A percentile compares a stretch with the other conserved stretches of the same genome.
Conservation (phyloP, 2,797 vertebrate genomes). For the Brotula barbata region DNA sequence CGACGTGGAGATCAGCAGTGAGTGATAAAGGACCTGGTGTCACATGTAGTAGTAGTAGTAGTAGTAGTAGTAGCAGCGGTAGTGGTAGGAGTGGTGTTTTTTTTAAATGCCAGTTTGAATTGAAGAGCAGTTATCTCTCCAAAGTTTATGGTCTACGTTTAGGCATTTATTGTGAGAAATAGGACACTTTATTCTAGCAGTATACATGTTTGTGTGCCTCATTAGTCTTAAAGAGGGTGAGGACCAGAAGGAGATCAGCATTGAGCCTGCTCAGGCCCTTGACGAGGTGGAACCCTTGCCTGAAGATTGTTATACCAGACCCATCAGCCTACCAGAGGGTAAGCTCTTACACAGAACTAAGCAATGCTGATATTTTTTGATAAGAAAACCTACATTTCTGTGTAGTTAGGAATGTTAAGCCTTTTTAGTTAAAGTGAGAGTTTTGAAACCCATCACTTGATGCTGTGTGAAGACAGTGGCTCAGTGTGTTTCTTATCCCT, state of each 20-base stretch:
- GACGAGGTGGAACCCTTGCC: conserved; percentile 97
- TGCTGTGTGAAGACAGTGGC: not conserved
- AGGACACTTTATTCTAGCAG: not conserved
- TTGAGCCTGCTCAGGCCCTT: conserved; percentile 91
- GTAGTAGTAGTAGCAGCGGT: too few relatives aligned
- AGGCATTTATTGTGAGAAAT: not conserved
- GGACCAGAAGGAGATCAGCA: conserved; percentile 95
- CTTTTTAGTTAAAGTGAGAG: not conserved
- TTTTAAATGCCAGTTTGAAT: too few relatives aligned
- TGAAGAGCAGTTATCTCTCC: too few relatives aligned
- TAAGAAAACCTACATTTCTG: too few relatives aligned
- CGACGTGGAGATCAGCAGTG: too few relatives aligned
- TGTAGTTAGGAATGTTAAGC: not conserved
- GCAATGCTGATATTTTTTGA: not conserved
- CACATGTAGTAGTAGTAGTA: too few relatives aligned
- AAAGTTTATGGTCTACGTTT: too few relatives aligned
- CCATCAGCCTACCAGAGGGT: conserved; percentile 97
- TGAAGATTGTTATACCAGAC: conserved; percentile 94
- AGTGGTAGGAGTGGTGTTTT: too few relatives aligned
- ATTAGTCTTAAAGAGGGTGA: conserved; percentile 94
- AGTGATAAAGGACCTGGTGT: too few relatives aligned
- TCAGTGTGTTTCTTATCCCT: not conserved
- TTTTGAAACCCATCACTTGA: not conserved
- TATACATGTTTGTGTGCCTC: conserved; percentile 31
- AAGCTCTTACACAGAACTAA: not conserved